Base-by-base conservation (phyloP, 2,888 invertebrate genomes). In the Lymantria dispar region DNA sequence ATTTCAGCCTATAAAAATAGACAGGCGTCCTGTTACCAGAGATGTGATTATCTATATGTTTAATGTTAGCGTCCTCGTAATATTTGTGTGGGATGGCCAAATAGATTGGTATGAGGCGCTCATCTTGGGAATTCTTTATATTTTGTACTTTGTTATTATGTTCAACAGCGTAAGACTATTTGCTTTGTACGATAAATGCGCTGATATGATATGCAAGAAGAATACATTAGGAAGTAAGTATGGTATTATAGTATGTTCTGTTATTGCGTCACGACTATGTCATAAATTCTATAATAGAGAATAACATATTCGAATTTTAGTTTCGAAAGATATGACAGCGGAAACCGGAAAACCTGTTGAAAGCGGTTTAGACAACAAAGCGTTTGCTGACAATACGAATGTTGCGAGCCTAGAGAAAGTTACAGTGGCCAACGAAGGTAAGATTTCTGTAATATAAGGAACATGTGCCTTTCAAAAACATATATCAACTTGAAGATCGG, bases 61-160 rank as follows among this genome's bases (percentile, higher is more conserved):
- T 22, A 95, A 96, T 43, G 94, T 98, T 0, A 80, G 92, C 8
- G 89, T 94, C 1, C 81, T 98, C 29, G 93, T 97, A 0, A 68
- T 88, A 0, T 93, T 97, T 44, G 94, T 97, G 30, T 95, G 95
- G 94, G 98, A 98, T 66, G 95, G 95, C 1, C 83, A 86, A 50
- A 93, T 98, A 30, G 94, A 93, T 55, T 97, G 97, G 95, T 95
- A 93, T 69, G 98, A 98, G 79, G 95, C 96, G 0, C 68, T 94
- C 42, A 81, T 94, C 0, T 93, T 98, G 56, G 93, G 96, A 60
- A 76, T 94, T 0, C 85, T 96, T n/a, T 96, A 97, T 70, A 77
- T 95, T 40, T 63, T 93, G 3, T 98, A 98, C 83, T 95, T 96
- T 78, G 62, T 93, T 8, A 66, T 96, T 0, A 94, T 96, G 88